phyloP scores from a whole-genome alignment of 1,140 invertebrate genomes.

The Panonychus citri region DNA sequence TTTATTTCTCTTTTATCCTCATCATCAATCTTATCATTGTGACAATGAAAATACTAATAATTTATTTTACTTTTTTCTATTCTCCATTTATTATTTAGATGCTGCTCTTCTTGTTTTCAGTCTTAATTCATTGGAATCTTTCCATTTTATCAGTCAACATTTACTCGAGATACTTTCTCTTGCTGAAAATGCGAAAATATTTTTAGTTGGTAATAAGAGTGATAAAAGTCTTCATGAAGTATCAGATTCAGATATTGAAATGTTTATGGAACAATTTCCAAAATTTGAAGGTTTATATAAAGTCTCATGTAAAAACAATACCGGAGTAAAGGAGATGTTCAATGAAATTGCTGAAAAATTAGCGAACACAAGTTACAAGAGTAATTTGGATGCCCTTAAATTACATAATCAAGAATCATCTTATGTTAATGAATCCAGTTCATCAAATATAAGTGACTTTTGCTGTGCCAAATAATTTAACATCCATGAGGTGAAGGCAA shows the following conservation, averaged over 20 bases:
- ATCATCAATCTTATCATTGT: too few relatives aligned
- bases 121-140: constrained; percentile 65
- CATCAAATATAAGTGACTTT: neutral
- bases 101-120: constrained; percentile 72
- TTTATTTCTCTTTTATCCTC: neutral
- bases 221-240: constrained; percentile 51
- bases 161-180: constrained; percentile 69
- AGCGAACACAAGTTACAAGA: constrained; percentile 3
- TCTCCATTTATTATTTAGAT: constrained; percentile 25
- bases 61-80: neutral
- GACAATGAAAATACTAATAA: neutral
- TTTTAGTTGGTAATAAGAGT: constrained; percentile 67
- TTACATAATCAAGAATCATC: constrained; percentile 1
- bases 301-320: constrained; percentile 54
- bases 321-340: constrained; percentile 18
- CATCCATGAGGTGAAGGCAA: too few relatives aligned
- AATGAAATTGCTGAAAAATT: constrained; percentile 14
- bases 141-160: constrained; percentile 72
- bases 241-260: constrained; percentile 64
- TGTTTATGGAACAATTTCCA: constrained; percentile 76
- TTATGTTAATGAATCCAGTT: neutral
- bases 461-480: neutral
- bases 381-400: constrained; percentile 8
- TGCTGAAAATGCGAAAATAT: constrained; percentile 78
- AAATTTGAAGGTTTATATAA: constrained; percentile 68